A percentile compares a stretch with the other conserved stretches of the same genome.
phyloP scores from a whole-genome alignment of 2,888 invertebrate species.

The Drosophila meridionalis region DNA sequence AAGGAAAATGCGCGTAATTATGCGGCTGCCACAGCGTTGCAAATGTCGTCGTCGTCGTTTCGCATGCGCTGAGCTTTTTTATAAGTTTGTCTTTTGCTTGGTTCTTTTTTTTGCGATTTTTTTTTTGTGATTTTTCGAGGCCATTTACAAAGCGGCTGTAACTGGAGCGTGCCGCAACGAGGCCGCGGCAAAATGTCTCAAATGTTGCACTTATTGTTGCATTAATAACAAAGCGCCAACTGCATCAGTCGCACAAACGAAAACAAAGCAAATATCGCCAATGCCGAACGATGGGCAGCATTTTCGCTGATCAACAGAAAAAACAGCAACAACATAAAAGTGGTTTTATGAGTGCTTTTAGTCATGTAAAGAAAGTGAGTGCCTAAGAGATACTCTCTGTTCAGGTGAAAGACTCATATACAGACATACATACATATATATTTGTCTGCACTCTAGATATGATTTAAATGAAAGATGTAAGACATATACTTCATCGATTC shows the following conservation, averaged over 20 bases:
- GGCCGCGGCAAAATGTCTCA: conserved; percentile 46
- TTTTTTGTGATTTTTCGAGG: conserved; percentile 51
- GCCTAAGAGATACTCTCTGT: neutral
- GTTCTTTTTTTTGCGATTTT: neutral
- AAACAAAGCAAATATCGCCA: conserved; percentile 15
- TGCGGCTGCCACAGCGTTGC: conserved; percentile 49
- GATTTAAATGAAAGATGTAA: too few species aligned
- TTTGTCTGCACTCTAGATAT: too few species aligned
- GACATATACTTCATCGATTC: too few species aligned
- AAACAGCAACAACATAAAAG: neutral
- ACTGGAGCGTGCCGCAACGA: conserved; percentile 65
- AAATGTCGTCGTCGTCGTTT: conserved; percentile 57
- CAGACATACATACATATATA: too few species aligned
- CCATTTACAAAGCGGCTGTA: conserved; percentile 61
- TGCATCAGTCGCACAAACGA: conserved; percentile 25
- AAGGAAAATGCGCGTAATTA: conserved; percentile 78
- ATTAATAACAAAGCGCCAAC: conserved; percentile 44
- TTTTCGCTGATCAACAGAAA: conserved; percentile 34
- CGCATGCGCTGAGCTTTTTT: conserved; percentile 33
- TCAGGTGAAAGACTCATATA: neutral
- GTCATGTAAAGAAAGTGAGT: neutral
- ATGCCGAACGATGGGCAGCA: conserved; percentile 31
- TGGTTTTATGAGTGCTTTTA: neutral
- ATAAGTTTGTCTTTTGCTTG: conserved; percentile 4
- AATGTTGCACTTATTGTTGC: conserved; percentile 55